These are phyloP conservation scores for Hydrolagus affinis DNA, from an alignment of 2,113 vertebrate genomes.

Conservation along the genomic window DNA sequence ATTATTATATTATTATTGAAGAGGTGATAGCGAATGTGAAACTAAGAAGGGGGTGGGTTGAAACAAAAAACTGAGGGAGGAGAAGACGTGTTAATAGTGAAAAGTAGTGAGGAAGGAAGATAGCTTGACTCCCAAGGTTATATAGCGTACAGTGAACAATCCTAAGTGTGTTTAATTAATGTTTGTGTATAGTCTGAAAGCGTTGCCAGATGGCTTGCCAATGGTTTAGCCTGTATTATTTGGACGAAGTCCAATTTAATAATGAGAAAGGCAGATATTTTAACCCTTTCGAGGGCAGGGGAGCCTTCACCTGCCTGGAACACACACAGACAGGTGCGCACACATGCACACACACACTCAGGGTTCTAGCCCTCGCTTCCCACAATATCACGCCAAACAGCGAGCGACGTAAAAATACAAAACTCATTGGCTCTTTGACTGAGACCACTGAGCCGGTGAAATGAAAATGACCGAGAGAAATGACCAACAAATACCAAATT, in stretches of 20 bases:
- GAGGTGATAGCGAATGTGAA: too few relatives aligned
- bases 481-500: constrained; percentile 28
- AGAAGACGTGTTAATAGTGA: too few relatives aligned
- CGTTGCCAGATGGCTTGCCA: constrained; percentile 9
- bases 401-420: neutral
- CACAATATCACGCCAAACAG: neutral
- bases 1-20: too few relatives aligned
- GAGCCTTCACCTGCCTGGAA: neutral
- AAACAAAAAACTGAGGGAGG: too few relatives aligned
- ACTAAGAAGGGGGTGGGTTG: too few relatives aligned
- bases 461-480: constrained; percentile 25
- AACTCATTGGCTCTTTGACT: constrained; percentile 18
- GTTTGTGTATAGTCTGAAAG: constrained; percentile 8
- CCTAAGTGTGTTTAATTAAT: neutral
- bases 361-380: too few relatives aligned
- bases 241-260: neutral
- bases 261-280: neutral
- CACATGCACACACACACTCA: too few relatives aligned
- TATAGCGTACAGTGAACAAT: neutral
- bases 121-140: neutral
- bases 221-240: neutral
- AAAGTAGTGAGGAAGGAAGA: too few relatives aligned
- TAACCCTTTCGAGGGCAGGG: neutral
- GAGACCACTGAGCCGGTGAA: constrained; percentile 24
- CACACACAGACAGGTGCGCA: too few relatives aligned